These are phyloP conservation scores for Heptranchias perlo DNA, from an alignment of 2,113 vertebrate species.

Conservation along the genomic window DNA sequence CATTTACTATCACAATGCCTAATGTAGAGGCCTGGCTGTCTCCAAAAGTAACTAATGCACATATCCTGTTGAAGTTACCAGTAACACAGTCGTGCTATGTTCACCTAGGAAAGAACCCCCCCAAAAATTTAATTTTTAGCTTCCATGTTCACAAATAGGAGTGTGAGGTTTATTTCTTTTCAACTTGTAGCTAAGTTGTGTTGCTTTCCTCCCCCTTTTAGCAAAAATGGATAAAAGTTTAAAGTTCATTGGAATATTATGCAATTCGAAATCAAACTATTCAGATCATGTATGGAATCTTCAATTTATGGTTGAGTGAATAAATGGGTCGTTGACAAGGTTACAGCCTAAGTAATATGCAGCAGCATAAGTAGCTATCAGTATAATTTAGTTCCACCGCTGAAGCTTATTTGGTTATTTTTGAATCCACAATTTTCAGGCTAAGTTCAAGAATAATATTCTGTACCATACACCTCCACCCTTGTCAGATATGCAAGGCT, in stretches of 20 bases:
- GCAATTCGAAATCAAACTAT: not conserved
- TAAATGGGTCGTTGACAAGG: not conserved
- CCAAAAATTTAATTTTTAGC: too few relatives aligned
- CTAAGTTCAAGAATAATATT: not conserved
- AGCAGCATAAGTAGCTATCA: not conserved
- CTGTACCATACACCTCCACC: not conserved
- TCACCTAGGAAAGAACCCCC: not conserved
- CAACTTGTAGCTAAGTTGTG: not conserved
- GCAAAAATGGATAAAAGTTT: constrained; percentile 2
- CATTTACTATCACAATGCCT: too few relatives aligned
- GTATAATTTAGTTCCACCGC: not conserved
- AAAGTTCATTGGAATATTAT: not conserved
- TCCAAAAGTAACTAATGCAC: not conserved
- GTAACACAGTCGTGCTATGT: not conserved
- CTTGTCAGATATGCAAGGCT: constrained; percentile 43
- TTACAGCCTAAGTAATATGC: not conserved
- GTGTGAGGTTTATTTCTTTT: not conserved
- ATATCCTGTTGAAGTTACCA: not conserved
- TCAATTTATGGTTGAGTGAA: not conserved
- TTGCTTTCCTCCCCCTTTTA: not conserved
- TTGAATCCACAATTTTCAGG: not conserved
- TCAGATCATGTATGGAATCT: not conserved
- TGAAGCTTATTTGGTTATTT: not conserved
- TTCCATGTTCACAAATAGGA: not conserved
- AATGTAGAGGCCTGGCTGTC: not conserved